Evolutionary conservation across 1,140 invertebrate species (phyloP), one percentile per base, ranked within the genome.

Genomic region (Zaprionus tsacasi): DNA sequence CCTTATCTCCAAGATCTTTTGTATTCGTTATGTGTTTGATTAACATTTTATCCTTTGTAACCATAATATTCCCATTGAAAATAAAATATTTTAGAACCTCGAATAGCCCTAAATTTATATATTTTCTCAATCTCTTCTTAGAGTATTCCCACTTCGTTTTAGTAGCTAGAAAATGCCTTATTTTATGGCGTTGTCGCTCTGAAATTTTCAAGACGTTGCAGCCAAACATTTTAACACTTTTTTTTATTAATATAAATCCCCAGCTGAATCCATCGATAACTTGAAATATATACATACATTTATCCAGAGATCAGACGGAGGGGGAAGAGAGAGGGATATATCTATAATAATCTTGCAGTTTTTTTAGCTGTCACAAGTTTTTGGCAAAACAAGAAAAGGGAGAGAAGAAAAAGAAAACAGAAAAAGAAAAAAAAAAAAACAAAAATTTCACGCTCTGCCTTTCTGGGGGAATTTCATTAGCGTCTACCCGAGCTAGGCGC

Each of bases 221-320:
- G 75, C 35, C 83, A 88, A 88, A 88, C 83, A 88, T 88, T 88
- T 88, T 89, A 89, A 85, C 83, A 78, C 78, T 48, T 88, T 88
- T 88, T 88, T 83, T 21, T 21, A 88, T 88, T 81, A 70, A 27
- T 82, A 83, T 83, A 79, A 87, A 79, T 52, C 15, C 48, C 30
- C 17, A 55, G 6, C 45, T 33, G 11, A 52, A 56, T 35, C 58
- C 40, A 61, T 12, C 63, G 43, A 60, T 13, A 69, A 25, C 6
- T 12, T 21, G 21, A 21, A 1, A 21, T 1, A 21, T 21, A 21
- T 21, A 21, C n/a, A 21, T 21, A 38, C 3, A 43, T 36, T 15
- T 25, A n/a, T 21, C 40, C 7, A 30, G 6, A 66, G 12, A 57
- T 60, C 21, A 25, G 57, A 54, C 48, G 61, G 13, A 50, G 30